Percentiles rank a stretch among this genome's conserved stretches.
Evolutionary conservation across 2,113 vertebrate species (phyloP).

Genomic region (Campylomormyrus tamandua): DNA sequence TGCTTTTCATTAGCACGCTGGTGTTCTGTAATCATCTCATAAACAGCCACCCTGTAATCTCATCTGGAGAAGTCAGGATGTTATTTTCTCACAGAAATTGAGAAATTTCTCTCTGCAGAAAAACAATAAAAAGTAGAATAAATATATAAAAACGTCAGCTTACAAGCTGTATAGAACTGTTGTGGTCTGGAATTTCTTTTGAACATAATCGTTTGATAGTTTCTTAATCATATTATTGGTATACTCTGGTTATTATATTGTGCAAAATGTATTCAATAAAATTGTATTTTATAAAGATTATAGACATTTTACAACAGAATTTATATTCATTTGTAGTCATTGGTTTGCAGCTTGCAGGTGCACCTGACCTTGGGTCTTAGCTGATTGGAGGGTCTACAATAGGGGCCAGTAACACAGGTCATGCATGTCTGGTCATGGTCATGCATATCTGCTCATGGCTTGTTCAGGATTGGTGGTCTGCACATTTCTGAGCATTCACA

Average conservation of each 20-base stretch:
- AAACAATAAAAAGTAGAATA: not conserved
- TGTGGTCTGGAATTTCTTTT: not conserved
- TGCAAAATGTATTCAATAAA: not conserved
- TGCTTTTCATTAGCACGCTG: constrained; percentile 31
- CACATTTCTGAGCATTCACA: not conserved
- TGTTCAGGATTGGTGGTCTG: not conserved
- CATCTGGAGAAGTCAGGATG: not conserved
- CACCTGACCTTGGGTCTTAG: not conserved
- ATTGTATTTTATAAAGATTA: not conserved
- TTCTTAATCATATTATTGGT: not conserved
- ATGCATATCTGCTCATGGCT: not conserved
- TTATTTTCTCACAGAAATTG: not conserved
- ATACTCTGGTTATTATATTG: not conserved
- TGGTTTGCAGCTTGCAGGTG: not conserved
- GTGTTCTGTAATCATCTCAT: constrained; percentile 27
- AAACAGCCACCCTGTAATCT: not conserved
- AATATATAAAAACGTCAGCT: not conserved
- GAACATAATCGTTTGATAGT: not conserved
- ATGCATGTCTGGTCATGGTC: not conserved
- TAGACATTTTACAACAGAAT: too few species aligned
- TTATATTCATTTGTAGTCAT: not conserved
- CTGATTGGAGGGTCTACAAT: not conserved
- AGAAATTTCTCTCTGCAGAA: not conserved
- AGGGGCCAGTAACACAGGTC: not conserved
- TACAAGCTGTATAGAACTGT: not conserved